phyloP scores from a whole-genome alignment of 2,113 vertebrate genomes.

The Anguilla japonica region DNA sequence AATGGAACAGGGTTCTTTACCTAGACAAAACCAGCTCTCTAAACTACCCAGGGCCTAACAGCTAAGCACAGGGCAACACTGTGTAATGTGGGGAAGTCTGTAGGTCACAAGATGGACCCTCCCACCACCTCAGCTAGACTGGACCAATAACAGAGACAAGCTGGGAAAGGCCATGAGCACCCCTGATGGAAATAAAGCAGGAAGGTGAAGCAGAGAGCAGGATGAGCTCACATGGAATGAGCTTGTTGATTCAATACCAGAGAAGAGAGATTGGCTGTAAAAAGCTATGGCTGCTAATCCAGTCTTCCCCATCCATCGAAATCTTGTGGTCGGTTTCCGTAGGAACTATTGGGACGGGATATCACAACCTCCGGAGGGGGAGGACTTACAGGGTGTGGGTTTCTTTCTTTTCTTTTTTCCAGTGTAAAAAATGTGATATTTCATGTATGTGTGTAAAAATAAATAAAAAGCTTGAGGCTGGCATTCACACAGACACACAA shows the following conservation, averaged over 20 bases:
- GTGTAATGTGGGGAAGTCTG: neutral
- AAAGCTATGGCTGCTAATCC: conserved; percentile 16
- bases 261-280: conserved; percentile 22
- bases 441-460: conserved; percentile 30
- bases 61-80: neutral
- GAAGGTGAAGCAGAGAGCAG: conserved; percentile 21
- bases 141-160: conserved; percentile 2
- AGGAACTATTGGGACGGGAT: neutral
- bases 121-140: neutral
- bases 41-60: neutral
- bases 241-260: conserved; percentile 18
- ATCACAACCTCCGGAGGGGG: conserved; percentile 24
- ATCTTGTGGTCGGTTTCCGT: neutral
- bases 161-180: conserved; percentile 5
- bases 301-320: neutral
- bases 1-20: neutral
- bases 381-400: neutral
- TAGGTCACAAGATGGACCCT: neutral
- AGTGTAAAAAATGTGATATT: conserved; percentile 28
- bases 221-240: conserved; percentile 6
- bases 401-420: no score
- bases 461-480: conserved; percentile 66
- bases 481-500: conserved; percentile 94
- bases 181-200: conserved; percentile 8
- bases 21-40: neutral